A percentile compares a stretch with the other conserved stretches of the same genome.
Conservation (phyloP, 2,797 vertebrate genomes). For the Hafferia zeledoni region DNA sequence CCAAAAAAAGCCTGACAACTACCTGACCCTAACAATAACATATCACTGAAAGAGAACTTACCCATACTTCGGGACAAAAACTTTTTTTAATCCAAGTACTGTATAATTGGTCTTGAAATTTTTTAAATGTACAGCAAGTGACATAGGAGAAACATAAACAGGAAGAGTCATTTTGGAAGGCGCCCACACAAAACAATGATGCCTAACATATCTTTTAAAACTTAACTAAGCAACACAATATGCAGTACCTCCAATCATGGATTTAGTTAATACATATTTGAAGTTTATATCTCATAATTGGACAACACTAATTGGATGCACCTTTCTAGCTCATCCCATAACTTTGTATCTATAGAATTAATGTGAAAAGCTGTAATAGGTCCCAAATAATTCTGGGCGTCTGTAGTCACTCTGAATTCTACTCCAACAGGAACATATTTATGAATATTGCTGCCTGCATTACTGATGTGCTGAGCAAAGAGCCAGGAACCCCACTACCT, state of each 20-base stretch:
- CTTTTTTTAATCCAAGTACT: background rate
- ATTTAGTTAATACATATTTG: background rate
- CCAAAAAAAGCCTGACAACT: background rate
- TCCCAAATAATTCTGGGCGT: background rate
- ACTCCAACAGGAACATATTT: background rate
- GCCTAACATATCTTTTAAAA: background rate
- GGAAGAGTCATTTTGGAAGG: background rate
- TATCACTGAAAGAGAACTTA: background rate
- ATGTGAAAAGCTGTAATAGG: background rate
- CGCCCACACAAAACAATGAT: background rate
- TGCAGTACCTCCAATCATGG: background rate
- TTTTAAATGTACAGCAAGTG: background rate
- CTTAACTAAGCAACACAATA: background rate
- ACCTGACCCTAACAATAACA: background rate
- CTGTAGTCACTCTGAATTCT: background rate
- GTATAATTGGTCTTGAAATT: background rate
- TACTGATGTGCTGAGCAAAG: background rate
- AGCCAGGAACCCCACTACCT: background rate
- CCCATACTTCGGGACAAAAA: background rate
- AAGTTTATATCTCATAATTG: background rate
- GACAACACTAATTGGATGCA: background rate
- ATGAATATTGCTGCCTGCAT: background rate
- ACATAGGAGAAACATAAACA: background rate
- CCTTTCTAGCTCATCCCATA: background rate
- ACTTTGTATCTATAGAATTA: background rate